Evolutionary conservation across 2,113 vertebrate genomes (phyloP), one percentile per base, ranked within the genome.

Genomic region (Chaenogobius annularis): DNA sequence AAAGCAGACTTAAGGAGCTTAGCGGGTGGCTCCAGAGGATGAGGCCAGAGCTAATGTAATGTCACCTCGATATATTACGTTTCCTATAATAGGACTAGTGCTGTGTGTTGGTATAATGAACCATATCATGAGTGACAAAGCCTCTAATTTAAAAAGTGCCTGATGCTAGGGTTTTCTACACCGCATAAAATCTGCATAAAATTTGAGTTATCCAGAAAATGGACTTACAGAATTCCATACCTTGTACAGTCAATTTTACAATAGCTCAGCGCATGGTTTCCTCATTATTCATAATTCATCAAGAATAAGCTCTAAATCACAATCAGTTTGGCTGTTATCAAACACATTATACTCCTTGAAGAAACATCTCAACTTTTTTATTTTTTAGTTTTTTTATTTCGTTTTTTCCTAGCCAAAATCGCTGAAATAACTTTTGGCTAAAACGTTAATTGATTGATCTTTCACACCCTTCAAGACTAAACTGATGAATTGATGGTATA

Each of bases 1-100:
- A 70, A 69, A 78, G 72, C 74, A 85, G 75, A 83, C 73, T 66
- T 77, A 84, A 87, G 81, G 69, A 78, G 81, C 85, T 85, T 85
- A 85, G 23, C 8, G 19, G 31, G 0, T 23, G 59, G 63, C 84
- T 79, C 79, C 5, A 68, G 77, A 70, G 76, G 70, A 77, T 62
- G 69, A 70, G 63, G 68, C 75, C 52, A 59, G 69, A 54, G 68
- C 64, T 48, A 10, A 10, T 72, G 68, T 75, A 70, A 63, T 78
- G 47, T 72, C 71, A 63, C 72, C 78, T 79, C 52, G 19, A 59
- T 70, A 54, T 81, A 71, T 85, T 72, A 48, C 72, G 50, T 84
- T 81, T 81, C 70, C 67, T 44, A 44, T 78, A 74, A 82, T 77
- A 71, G 73, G 58, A 56, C 70, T 73, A 14, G 22, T 19, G 44